Conservation (phyloP, 2,797 vertebrate species). For the Syndactyla subalaris region DNA sequence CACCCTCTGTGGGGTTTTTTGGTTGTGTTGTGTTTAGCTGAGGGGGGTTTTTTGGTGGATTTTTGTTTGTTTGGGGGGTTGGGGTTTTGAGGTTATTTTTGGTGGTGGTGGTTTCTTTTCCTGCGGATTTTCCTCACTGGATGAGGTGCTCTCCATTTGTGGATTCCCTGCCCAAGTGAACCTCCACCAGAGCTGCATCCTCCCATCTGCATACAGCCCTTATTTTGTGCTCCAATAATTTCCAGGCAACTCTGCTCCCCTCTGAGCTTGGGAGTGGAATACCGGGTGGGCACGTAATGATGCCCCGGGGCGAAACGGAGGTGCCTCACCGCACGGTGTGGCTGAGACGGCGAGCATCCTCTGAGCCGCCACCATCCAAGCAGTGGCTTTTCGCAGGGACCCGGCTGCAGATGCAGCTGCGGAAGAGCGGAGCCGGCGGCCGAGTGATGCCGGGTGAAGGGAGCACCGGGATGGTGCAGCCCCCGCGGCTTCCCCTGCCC, state of each 20-base stretch:
- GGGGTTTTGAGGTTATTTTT: not conserved
- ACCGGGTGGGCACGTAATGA: not conserved
- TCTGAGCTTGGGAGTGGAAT: not conserved
- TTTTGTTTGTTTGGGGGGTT: not conserved
- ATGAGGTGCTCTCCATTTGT: not conserved
- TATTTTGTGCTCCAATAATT: conserved; percentile 72
- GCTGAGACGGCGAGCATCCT: not conserved
- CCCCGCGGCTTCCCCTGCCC: not conserved
- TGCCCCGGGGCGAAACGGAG: not conserved
- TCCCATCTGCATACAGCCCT: conserved; percentile 36
- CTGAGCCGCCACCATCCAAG: not conserved
- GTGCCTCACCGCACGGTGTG: not conserved
- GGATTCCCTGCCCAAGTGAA: conserved; percentile 47
- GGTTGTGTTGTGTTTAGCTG: not conserved
- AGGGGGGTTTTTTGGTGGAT: not conserved
- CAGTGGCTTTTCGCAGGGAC: not conserved
- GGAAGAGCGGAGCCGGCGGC: not conserved
- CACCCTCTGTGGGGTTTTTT: not conserved
- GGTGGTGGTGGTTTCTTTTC: not conserved
- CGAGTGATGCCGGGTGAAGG: not conserved
- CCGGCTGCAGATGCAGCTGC: not conserved
- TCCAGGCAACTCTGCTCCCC: not conserved
- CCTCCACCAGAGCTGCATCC: not conserved
- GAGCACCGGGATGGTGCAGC: not conserved
- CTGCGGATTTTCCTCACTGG: conserved; percentile 9